Percentiles rank a stretch among this genome's conserved stretches.
Evolutionary conservation across 53 echinoderm and acorn worm species (phyloP).

Genomic region (Paracentrotus lividus): DNA sequence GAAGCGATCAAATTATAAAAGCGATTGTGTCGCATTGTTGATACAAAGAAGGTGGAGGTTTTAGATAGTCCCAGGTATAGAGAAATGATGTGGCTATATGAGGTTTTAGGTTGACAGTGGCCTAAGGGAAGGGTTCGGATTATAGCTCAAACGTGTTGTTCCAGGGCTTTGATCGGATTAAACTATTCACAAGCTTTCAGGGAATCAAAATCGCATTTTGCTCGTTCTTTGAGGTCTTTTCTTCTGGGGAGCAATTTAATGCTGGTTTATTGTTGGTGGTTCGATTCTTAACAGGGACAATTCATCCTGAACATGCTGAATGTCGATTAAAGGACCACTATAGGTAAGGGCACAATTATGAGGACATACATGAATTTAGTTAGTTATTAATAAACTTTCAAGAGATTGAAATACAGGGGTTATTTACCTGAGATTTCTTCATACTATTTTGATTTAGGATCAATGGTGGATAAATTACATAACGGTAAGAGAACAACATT

Average conservation of each 20-base stretch:
- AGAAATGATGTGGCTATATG: slow-evolving; percentile 64
- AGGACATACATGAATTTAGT: background rate
- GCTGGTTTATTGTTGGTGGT: slow-evolving; percentile 49
- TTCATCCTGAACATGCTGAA: background rate
- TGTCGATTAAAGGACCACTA: background rate
- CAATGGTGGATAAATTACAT: too few relatives aligned
- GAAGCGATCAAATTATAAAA: slow-evolving; percentile 56
- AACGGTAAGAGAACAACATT: too few relatives aligned
- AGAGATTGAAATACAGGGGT: background rate
- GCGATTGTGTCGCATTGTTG: slow-evolving; percentile 58
- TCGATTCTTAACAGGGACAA: slow-evolving; percentile 3
- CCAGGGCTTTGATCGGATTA: slow-evolving; percentile 82
- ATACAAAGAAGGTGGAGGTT: slow-evolving; percentile 61
- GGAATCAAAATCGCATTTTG: slow-evolving; percentile 72
- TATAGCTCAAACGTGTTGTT: slow-evolving; percentile 81
- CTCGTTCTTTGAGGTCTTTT: slow-evolving; percentile 56
- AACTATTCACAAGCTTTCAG: slow-evolving; percentile 71
- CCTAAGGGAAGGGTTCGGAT: slow-evolving; percentile 56
- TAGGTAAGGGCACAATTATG: background rate
- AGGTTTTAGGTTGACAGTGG: slow-evolving; percentile 61
- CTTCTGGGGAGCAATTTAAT: slow-evolving; percentile 54
- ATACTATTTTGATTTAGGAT: too few relatives aligned
- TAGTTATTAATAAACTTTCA: background rate
- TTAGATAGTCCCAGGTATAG: slow-evolving; percentile 54
- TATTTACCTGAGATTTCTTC: too few relatives aligned